These are phyloP conservation scores for Poeciliopsis gracilis DNA, from an alignment of 2,797 vertebrate species.

Conservation along the genomic window DNA sequence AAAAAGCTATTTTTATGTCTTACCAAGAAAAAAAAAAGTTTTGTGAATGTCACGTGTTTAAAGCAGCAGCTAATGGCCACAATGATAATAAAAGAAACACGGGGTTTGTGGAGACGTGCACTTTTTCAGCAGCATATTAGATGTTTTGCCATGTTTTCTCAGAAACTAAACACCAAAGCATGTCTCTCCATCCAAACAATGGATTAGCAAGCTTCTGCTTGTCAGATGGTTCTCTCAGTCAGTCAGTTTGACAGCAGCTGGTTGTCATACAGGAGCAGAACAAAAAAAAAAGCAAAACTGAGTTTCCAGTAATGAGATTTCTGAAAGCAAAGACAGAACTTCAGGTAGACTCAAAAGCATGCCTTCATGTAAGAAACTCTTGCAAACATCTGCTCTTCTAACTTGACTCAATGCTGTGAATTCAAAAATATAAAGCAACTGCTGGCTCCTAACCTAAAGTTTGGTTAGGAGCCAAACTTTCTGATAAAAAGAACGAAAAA, in stretches of 20 bases:
- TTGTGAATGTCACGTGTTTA: background rate
- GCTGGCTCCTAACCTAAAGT: background rate
- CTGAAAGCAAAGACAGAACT: conserved; percentile 1
- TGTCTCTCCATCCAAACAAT: conserved; percentile 44
- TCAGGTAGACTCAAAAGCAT: background rate
- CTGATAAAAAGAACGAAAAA: background rate
- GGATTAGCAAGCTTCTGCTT: conserved; percentile 49
- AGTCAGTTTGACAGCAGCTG: conserved; percentile 46
- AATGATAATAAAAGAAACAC: conserved; percentile 33
- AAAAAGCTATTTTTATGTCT: background rate
- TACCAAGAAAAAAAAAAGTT: background rate
- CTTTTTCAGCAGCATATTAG: conserved; percentile 41
- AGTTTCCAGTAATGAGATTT: background rate
- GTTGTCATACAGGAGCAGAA: conserved; percentile 23
- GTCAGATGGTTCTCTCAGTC: conserved; percentile 40
- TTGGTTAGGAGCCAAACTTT: background rate
- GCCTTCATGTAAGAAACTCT: background rate
- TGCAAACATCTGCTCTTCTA: background rate
- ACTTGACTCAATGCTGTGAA: too few relatives aligned
- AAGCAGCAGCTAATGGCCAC: conserved; percentile 10
- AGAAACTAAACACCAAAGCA: conserved; percentile 38
- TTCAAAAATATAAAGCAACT: background rate
- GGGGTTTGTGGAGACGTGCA: background rate
- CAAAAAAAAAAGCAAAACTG: conserved; percentile 15
- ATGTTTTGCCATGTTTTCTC: conserved; percentile 45